Base-by-base conservation (phyloP, 2,113 vertebrate species). In the Cololabis saira region DNA sequence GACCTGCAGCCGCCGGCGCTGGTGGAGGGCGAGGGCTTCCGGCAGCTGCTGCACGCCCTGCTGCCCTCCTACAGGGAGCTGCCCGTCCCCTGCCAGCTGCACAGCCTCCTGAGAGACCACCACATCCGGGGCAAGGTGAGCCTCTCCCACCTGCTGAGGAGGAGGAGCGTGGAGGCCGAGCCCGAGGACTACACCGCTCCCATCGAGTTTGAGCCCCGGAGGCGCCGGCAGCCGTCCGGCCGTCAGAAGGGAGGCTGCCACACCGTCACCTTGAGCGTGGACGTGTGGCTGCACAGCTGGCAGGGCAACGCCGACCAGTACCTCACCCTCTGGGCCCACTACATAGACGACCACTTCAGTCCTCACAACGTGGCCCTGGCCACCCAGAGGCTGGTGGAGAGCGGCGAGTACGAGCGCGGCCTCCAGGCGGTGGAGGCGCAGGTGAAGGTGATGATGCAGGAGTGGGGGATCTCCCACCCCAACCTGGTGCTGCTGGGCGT, bases 11-110 rank as follows among this genome's bases (percentile, higher is more conserved):
- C 91, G 0, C 77, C 88, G 0, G 78, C 85, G 55, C 64, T 90
- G 10, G 89, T 91, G 2, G 91, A 91, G 60, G 93, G 92, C 1
- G 63, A 83, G 21, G 93, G 93, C 16, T 94, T 94, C 73, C 81
- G 57, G 37, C 86, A 90, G 51, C 84, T 94, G 76, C 68, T 94
- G 55, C 64, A 67, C 4, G 68, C 84, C 0, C 56, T 94, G 33
- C 75, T 90, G 19, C 93, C 93, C 3, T 82, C 80, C 74, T 88
- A 81, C 82, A 87, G 81, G 49, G 80, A 83, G 10, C 63, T 91
- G 37, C 93, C 91, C 0, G 77, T 81, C 0, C 63, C 82, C 1
- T 22, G 43, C 50, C 86, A 84, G 16, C 75, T 93, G 0, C 76
- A 83, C 19, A 74, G 48, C 12, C 71, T 91, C 44, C 77, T 92